Evolutionary conservation across 64 coral and sea anemone species (phyloP).

Genomic region (Stylophora pistillata): DNA sequence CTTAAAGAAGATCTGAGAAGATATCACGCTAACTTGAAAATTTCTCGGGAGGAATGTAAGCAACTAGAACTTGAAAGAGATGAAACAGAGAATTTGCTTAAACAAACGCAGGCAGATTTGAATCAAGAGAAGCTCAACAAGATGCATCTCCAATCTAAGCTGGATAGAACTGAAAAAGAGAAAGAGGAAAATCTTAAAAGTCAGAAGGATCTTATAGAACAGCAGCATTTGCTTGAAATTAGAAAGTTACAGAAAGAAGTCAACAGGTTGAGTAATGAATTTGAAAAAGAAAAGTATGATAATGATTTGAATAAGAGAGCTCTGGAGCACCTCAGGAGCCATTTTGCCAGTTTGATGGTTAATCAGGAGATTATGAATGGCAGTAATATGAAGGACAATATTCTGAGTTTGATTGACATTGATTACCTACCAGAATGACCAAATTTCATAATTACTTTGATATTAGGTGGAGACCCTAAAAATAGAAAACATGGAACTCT

Average conservation of each 20-base stretch:
- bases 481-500: not conserved
- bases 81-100: constrained; percentile 26
- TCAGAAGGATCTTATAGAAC: constrained; percentile 37
- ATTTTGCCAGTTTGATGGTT: constrained; percentile 67
- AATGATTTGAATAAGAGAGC: constrained; percentile 74
- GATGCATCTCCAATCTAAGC: constrained; percentile 28
- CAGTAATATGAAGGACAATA: not conserved
- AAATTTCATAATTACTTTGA: not conserved
- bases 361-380: not conserved
- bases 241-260: constrained; percentile 61
- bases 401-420: constrained; percentile 76
- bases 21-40: constrained; percentile 72
- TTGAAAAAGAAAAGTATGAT: constrained; percentile 71
- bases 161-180: constrained; percentile 52
- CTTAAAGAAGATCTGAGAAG: constrained; percentile 82
- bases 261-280: constrained; percentile 43
- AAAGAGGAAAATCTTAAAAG: constrained; percentile 3
- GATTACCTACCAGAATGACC: constrained; percentile 47
- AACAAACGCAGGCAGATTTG: constrained; percentile 39
- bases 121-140: constrained; percentile 66
- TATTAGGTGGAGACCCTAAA: not conserved
- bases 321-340: constrained; percentile 71
- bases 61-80: constrained; percentile 55
- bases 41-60: constrained; percentile 28
- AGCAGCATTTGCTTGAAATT: constrained; percentile 70